Base-by-base conservation (phyloP, 92 coral and sea anemone genomes). In the Meandrina meandrites region DNA sequence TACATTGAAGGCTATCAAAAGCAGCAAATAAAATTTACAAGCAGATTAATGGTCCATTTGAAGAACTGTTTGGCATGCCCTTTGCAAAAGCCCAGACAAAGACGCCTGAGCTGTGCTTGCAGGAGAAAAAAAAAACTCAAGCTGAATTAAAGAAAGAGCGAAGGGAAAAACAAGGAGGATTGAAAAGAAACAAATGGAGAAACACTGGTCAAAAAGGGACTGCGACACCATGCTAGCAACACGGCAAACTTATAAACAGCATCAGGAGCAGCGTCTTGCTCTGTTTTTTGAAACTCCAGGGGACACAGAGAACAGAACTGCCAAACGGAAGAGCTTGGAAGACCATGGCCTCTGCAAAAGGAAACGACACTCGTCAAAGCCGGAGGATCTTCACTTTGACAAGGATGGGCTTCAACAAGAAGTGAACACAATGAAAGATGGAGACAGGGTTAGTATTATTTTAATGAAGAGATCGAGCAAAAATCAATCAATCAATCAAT, bases 41-140 rank as follows among this genome's bases (percentile, higher is more conserved):
- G 0, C 45, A 76, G 32, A 88, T 88, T 17, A 82, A 75, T 79
- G 82, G 71, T 15, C 87, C 87, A 19, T 82, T 88, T 57, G 30
- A 88, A 88, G n/a, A 88, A 27, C 64, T 82, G 37, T 88, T 82
- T 77, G 83, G 87, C 21, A 67, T 88, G 87, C 56, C 87, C 50
- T 88, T 88, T 82, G 87, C 87, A 36, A 75, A 82, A 66, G 91
- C 87, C 37, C 91, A 88, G 83, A 64, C 91, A 45, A 88, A 88
- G 82, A 77, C 79, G 7, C 83, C 91, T 27, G 87, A 82, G 42
- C 71, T 87, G 60, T 36, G 24, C 57, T 76, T 79, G 37, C 85
- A 80, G 24, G 62, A 73, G 51, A 88, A 88, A 82, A 82, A n/a
- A n/a, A n/a, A 88, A 79, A 45, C 60, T 16, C 79, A 76, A 75